Percentiles rank a stretch among this genome's conserved stretches.
Evolutionary conservation across 2,888 invertebrate species (phyloP).

Genomic region (Anorthoa munda): DNA sequence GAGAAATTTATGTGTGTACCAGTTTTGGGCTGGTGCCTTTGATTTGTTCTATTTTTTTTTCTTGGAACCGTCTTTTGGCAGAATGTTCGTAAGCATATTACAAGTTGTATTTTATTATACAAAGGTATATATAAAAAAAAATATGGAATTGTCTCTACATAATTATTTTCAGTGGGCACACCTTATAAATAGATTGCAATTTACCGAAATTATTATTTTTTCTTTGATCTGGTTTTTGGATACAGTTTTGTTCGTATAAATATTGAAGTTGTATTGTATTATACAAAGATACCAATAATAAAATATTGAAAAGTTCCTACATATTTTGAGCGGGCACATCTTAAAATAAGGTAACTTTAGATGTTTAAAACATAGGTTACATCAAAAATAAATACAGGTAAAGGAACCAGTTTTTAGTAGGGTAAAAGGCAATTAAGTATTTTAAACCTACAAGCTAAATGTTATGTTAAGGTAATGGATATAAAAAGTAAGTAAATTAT

Average conservation of each 20-base stretch:
- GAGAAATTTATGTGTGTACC: conserved; percentile 47
- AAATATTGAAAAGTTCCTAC: too few relatives aligned
- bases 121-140: neutral
- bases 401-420: neutral
- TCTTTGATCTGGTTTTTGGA: too few relatives aligned
- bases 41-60: conserved; percentile 12
- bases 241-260: too few relatives aligned
- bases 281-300: too few relatives aligned
- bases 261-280: too few relatives aligned
- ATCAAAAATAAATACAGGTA: neutral
- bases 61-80: neutral
- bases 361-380: neutral
- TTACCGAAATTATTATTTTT: neutral
- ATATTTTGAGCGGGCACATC: too few relatives aligned
- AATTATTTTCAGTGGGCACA: neutral
- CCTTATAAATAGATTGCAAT: neutral
- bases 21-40: conserved; percentile 15
- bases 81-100: neutral
- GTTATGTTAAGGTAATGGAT: conserved; percentile 16
- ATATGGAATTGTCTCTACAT: too few relatives aligned
- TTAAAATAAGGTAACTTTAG: too few relatives aligned
- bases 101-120: neutral
- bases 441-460: conserved; percentile 5
- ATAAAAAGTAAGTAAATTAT: conserved; percentile 32
- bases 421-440: conserved; percentile 4